Evolutionary conservation across 2,888 invertebrate species (phyloP).

Genomic region (Trissolcus brochymenae): DNA sequence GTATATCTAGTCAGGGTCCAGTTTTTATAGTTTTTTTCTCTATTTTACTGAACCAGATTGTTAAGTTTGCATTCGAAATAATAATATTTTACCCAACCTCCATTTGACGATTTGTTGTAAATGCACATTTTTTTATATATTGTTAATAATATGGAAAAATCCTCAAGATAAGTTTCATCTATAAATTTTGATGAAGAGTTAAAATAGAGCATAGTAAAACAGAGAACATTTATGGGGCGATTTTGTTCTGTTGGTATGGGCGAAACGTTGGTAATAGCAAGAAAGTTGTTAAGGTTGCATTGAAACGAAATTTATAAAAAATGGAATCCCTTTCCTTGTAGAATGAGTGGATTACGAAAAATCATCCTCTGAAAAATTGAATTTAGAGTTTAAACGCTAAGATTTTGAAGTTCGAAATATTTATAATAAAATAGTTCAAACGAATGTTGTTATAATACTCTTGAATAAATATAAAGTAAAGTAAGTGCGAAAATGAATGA

Average conservation of each 20-base stretch:
- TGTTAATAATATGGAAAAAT: no score
- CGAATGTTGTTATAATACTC: no score
- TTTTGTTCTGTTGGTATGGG: conserved; percentile 27
- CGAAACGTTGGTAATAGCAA: conserved; percentile 21
- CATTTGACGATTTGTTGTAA: no score
- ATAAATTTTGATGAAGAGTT: conserved; percentile 30
- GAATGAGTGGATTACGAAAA: no score
- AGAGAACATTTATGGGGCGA: conserved; percentile 31
- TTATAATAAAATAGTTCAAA: no score
- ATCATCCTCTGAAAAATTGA: not conserved
- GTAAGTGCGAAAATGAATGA: not conserved
- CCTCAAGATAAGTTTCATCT: conserved; percentile 33
- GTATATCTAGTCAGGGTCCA: no score
- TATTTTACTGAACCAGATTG: no score
- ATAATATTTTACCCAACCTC: conserved; percentile 11
- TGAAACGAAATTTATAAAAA: conserved; percentile 15
- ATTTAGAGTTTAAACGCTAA: not conserved
- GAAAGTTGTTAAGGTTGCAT: conserved; percentile 1
- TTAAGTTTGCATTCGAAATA: conserved; percentile 3
- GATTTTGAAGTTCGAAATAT: no score
- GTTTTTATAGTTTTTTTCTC: no score
- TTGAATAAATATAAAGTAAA: not conserved
- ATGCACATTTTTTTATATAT: no score
- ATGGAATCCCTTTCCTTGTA: not conserved
- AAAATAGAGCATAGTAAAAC: conserved; percentile 16